Base-by-base conservation (phyloP, 2,113 vertebrate genomes). In the Pardalotus punctatus region DNA sequence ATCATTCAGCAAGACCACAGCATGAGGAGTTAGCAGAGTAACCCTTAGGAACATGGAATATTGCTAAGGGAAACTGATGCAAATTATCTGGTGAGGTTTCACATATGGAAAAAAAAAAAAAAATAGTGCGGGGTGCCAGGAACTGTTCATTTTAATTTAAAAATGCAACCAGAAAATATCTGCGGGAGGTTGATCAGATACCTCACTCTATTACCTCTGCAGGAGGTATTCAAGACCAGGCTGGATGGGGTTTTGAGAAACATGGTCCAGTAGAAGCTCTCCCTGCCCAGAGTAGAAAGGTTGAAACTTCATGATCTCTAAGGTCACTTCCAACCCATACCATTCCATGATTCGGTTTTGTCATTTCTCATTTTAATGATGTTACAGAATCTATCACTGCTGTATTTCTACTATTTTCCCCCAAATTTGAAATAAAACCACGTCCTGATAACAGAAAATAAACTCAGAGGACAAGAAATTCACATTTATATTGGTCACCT, bases 151-250 rank as follows among this genome's bases (percentile, higher is more conserved):
- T 69, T 83, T 53, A 0, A 22, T 60, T 69, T 73, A 9, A 66
- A 78, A 92, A 66, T n/a, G 1, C 5, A 12, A 64, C 23, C 4
- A 35, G 8, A 11, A 83, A 81, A 42, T 29, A 28, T n/a, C 8
- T 38, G 5, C 18, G n/a, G n/a, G n/a, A 73, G 0, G 0, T 50
- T 73, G 7, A 19, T 12, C n/a, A 36, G 19, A 24, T 50, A 27
- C 3, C 10, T 16, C 10, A 7, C 31, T 17, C 18, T 28, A n/a
- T n/a, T n/a, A n/a, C n/a, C n/a, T n/a, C n/a, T n/a, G n/a, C n/a
- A n/a, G 22, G 2, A 21, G 72, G 3, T 18, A 7, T 14, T 51
- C 29, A 35, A 25, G 28, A 18, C 4, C 7, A 35, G 10, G 13
- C 0, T 31, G 23, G 31, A 43, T 33, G n/a, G 4, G 11, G 3